phyloP scores from a whole-genome alignment of 92 coral and sea anemone genomes.

The Pocillopora grandis region DNA sequence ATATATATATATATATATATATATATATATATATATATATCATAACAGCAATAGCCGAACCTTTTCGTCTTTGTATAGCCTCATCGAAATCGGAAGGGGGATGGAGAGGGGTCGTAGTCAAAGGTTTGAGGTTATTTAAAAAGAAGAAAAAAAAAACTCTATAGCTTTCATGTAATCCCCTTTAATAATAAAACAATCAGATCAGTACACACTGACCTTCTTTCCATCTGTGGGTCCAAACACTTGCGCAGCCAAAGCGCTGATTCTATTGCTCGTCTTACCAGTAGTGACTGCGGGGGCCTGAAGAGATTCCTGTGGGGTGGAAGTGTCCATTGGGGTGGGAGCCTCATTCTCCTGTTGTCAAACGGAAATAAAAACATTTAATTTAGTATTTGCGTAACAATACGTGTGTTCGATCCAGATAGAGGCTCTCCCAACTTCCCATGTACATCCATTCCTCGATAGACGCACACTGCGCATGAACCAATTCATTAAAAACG shows the following conservation, averaged over 20 bases:
- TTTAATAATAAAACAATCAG: neutral
- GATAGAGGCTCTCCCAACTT: no score
- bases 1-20: no score
- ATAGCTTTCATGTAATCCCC: neutral
- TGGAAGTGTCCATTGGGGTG: conserved; percentile 21
- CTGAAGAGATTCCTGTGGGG: conserved; percentile 11
- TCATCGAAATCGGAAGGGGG: no score
- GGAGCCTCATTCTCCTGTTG: conserved; percentile 34
- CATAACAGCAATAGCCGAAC: no score
- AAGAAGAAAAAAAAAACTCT: neutral
- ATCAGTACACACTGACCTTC: conserved; percentile 10
- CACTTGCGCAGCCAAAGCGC: conserved; percentile 83
- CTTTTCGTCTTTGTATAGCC: no score
- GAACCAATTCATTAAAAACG: no score
- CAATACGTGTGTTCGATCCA: no score
- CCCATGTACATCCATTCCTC: no score
- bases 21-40: no score
- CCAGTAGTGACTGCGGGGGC: conserved; percentile 56
- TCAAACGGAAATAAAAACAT: neutral
- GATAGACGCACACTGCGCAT: no score
- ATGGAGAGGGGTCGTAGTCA: no score
- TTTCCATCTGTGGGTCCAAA: conserved; percentile 68
- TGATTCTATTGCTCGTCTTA: conserved; percentile 86
- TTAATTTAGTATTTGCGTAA: neutral
- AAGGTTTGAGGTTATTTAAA: no score